A percentile compares a stretch with the other conserved stretches of the same genome.
Conservation (phyloP, 2,113 vertebrate genomes). For the Orientallactaga bullata region DNA sequence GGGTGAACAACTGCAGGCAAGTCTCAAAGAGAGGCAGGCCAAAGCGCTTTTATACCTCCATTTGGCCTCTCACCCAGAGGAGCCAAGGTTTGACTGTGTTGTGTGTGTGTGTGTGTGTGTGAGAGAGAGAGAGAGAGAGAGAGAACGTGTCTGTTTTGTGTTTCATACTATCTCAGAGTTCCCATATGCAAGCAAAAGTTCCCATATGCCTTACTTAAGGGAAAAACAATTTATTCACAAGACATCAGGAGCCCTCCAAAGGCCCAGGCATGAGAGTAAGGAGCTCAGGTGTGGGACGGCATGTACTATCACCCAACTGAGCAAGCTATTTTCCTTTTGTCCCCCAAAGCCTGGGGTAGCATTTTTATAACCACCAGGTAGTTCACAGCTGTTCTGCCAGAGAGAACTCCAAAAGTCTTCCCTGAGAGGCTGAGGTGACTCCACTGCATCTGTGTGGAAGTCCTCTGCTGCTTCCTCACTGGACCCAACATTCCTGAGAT, state of each 20-base stretch:
- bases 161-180: neutral
- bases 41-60: fast-evolving
- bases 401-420: neutral
- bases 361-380: too few relatives aligned
- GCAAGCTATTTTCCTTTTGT: fast-evolving
- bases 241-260: neutral
- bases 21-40: fast-evolving
- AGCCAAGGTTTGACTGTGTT: neutral
- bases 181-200: neutral
- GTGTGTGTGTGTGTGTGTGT: too few relatives aligned
- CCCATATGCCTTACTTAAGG: neutral
- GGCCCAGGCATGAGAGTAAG: too few relatives aligned
- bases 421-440: neutral
- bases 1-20: neutral
- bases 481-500: fast-evolving
- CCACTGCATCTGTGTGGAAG: fast-evolving
- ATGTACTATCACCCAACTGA: fast-evolving
- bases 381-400: fast-evolving
- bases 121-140: too few relatives aligned
- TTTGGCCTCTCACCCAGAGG: neutral
- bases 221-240: neutral
- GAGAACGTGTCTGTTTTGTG: too few relatives aligned
- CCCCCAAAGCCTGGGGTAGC: neutral
- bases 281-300: neutral
- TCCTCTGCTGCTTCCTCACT: neutral